A percentile compares a stretch with the other conserved stretches of the same genome.
Evolutionary conservation across 2,888 invertebrate genomes (phyloP).

Genomic region (Camptogramma bilineatum): DNA sequence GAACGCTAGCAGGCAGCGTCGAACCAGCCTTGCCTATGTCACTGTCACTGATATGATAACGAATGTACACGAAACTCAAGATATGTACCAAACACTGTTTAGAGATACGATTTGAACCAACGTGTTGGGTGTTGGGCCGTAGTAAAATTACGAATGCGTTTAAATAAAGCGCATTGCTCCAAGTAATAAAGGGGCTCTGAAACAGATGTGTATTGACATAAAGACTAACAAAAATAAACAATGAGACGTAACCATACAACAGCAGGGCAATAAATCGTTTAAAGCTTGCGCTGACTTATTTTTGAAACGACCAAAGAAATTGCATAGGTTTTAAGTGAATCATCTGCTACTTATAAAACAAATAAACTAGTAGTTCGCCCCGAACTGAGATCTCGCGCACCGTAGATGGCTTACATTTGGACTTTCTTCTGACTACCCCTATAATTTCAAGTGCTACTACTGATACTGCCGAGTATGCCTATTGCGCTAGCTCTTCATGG

Average conservation of each 20-base stretch:
- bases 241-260: conserved; percentile 53
- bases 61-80: conserved; percentile 72
- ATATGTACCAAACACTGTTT: conserved; percentile 40
- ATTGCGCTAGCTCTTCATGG: too few relatives aligned
- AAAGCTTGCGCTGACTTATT: conserved; percentile 22
- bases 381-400: too few relatives aligned
- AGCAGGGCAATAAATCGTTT: conserved; percentile 56
- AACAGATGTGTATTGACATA: conserved; percentile 71
- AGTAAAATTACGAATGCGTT: conserved; percentile 35
- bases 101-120: conserved; percentile 5
- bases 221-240: conserved; percentile 67
- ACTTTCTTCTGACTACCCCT: too few relatives aligned
- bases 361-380: background rate
- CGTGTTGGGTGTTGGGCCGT: background rate
- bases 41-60: conserved; percentile 80
- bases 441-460: too few relatives aligned
- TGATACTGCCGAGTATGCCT: too few relatives aligned
- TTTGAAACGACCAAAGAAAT: conserved; percentile 16
- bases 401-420: too few relatives aligned
- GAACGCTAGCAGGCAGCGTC: conserved; percentile 64
- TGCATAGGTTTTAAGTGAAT: conserved; percentile 1
- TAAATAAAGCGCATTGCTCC: conserved; percentile 51
- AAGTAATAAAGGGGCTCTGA: conserved; percentile 55
- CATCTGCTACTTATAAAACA: background rate
- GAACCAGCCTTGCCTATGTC: conserved; percentile 73